Percentiles rank a stretch among this genome's conserved stretches.
These are phyloP conservation scores for Mythimna pallens DNA, from an alignment of 2,888 invertebrate genomes.

Conservation along the genomic window DNA sequence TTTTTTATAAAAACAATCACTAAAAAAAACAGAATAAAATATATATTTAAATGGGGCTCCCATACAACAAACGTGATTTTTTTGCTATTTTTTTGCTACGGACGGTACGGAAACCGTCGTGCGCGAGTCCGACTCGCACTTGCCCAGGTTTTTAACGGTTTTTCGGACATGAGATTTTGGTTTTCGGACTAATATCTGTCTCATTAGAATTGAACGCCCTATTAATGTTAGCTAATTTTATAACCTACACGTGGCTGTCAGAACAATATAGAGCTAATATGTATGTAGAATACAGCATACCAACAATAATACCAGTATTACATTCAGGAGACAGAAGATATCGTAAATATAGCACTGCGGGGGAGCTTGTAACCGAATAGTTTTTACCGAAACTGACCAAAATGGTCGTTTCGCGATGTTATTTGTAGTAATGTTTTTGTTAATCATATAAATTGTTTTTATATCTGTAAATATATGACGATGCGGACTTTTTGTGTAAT, in stretches of 20 bases:
- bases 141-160: too few species aligned
- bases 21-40: too few species aligned
- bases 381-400: constrained; percentile 54
- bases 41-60: too few species aligned
- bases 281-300: constrained; percentile 6
- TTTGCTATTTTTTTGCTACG: too few species aligned
- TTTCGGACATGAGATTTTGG: neutral
- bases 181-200: neutral
- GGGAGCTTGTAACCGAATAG: constrained; percentile 44
- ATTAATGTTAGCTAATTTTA: constrained; percentile 4
- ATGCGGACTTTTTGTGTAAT: constrained; percentile 6
- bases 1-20: too few species aligned
- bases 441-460: constrained; percentile 29
- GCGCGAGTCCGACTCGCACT: too few species aligned
- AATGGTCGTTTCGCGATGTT: constrained; percentile 38
- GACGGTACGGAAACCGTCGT: too few species aligned
- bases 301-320: constrained; percentile 40
- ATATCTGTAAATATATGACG: constrained; percentile 3
- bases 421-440: constrained; percentile 32
- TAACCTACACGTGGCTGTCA: neutral
- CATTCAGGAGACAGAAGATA: constrained; percentile 27
- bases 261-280: constrained; percentile 10
- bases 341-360: constrained; percentile 56
- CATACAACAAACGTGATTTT: too few species aligned
- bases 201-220: neutral